phyloP scores from a whole-genome alignment of 1,140 invertebrate genomes.

The Tetramorium simillimum region DNA sequence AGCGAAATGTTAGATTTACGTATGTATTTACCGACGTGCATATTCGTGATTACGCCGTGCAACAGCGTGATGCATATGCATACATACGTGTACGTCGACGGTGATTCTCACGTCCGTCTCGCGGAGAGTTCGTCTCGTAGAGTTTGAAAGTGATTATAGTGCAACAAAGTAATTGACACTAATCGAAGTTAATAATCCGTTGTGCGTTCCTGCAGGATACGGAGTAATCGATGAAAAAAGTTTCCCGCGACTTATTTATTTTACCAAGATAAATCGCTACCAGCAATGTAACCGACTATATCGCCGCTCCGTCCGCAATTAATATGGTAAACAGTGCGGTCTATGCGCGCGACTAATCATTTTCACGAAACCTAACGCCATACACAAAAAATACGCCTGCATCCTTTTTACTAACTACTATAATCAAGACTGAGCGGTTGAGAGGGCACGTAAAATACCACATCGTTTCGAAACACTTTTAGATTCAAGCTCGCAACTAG shows the following conservation, averaged over 20 bases:
- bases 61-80: background rate
- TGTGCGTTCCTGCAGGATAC: constrained; percentile 26
- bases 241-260: constrained; percentile 25
- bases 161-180: constrained; percentile 68
- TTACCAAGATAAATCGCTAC: constrained; percentile 31
- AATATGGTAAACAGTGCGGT: constrained; percentile 53
- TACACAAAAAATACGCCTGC: constrained; percentile 8
- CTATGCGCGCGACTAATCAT: background rate
- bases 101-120: constrained; percentile 38
- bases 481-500: background rate
- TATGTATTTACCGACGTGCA: background rate
- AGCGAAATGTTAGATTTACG: constrained; percentile 27
- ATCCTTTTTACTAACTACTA: constrained; percentile 32
- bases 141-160: constrained; percentile 54
- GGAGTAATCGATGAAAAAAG: constrained; percentile 53
- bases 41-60: background rate
- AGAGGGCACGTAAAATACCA: constrained; percentile 1
- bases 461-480: background rate
- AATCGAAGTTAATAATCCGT: constrained; percentile 68
- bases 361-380: constrained; percentile 14
- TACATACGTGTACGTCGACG: background rate
- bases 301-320: constrained; percentile 27
- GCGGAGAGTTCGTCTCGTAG: constrained; percentile 1
- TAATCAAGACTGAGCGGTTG: constrained; percentile 21
- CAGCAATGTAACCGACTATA: constrained; percentile 16